A percentile compares a stretch with the other conserved stretches of the same genome.
phyloP scores from a whole-genome alignment of 1,140 invertebrate genomes.

The Magallana angulata region DNA sequence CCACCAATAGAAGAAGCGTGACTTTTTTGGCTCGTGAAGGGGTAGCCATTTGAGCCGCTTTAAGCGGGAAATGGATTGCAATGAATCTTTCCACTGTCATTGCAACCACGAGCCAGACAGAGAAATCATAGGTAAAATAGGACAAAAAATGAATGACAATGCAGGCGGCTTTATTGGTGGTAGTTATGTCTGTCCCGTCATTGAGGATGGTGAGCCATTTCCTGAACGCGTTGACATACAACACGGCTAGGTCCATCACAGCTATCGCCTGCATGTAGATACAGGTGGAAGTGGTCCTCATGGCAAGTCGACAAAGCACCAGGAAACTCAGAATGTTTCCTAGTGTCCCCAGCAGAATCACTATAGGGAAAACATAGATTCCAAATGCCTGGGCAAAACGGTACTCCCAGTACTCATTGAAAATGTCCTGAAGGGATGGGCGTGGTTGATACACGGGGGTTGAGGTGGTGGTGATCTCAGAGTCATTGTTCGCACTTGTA shows the following conservation, averaged over 20 bases:
- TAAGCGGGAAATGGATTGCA: constrained; percentile 70
- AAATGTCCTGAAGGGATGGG: constrained; percentile 39
- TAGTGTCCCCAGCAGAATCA: constrained; percentile 72
- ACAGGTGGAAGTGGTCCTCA: constrained; percentile 70
- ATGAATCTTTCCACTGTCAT: constrained; percentile 75
- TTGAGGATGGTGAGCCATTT: constrained; percentile 60
- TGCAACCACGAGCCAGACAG: constrained; percentile 72
- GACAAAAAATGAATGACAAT: constrained; percentile 61
- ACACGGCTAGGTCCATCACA: constrained; percentile 68
- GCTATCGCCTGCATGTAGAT: constrained; percentile 75
- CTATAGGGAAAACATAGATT: constrained; percentile 67
- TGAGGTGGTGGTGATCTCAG: neutral
- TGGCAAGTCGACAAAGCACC: constrained; percentile 68
- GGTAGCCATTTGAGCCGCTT: constrained; percentile 57
- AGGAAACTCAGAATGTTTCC: constrained; percentile 73
- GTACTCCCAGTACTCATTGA: constrained; percentile 58
- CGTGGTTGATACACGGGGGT: neutral
- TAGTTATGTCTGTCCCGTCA: constrained; percentile 53
- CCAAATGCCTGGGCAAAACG: constrained; percentile 56
- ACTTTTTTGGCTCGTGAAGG: constrained; percentile 54
- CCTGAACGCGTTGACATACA: constrained; percentile 65
- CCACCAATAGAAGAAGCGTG: constrained; percentile 51
- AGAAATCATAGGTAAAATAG: constrained; percentile 67
- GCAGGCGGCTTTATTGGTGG: constrained; percentile 54
- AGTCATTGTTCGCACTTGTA: neutral